Evolutionary conservation across 2,888 invertebrate genomes (phyloP), one percentile per base, ranked within the genome.

Genomic region (Sesia apiformis): DNA sequence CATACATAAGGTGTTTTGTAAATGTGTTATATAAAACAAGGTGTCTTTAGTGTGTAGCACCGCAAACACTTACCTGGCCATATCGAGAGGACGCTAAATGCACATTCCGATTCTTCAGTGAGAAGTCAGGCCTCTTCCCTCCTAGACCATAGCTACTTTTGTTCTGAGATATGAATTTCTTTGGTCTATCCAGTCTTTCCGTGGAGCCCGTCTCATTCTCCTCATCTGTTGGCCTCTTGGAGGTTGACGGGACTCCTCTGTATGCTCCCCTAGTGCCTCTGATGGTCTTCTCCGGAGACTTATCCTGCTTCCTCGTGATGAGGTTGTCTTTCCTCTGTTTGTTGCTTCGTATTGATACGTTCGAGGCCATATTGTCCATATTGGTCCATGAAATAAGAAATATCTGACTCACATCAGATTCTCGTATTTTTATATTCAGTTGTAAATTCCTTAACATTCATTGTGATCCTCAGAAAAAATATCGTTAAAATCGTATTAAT

Each of bases 301-400:
- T 90, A 66, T 90, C 90, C 69, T 89, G 88, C 64, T 90, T 90
- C 65, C 90, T 74, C 41, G 90, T 84, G 8, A 90, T 88, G 51
- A 90, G 77, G 66, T 90, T 90, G 62, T 90, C 90, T 67, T 90
- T 90, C 65, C 90, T 76, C 65, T 86, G 83, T 60, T 90, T 88
- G 60, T 69, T 81, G 64, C 72, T 84, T 60, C 90, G 73, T 62
- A 87, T 63, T 55, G 81, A 74, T 63, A 83, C 76, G 64, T 88
- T 90, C 39, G 89, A 89, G 57, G 89, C 74, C 81, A 87, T 81
- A 74, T 85, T 90, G 73, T 90, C 90, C 90, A 90, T 90, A 61
- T 65, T 83, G 70, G 66, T 69, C 74, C 73, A 74, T 76, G 74
- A 77, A 77, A 75, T 67, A 58, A 64, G 51, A 50, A 59, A 59